These are phyloP conservation scores for Athalia circularis DNA, from an alignment of 2,888 invertebrate genomes.

Conservation along the genomic window DNA sequence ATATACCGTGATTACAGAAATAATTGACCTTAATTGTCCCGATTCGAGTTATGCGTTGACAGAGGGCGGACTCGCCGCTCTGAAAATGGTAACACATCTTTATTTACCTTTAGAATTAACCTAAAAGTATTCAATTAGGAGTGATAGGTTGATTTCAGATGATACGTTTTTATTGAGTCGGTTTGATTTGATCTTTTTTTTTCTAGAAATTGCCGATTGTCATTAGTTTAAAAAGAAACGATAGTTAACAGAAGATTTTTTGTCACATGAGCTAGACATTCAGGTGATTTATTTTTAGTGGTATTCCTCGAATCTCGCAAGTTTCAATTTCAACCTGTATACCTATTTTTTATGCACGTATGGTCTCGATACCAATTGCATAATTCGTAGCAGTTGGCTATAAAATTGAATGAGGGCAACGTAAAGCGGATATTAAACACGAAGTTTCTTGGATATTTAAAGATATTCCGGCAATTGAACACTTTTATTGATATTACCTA, in stretches of 20 bases:
- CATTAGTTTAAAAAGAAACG: background rate
- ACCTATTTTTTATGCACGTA: too few relatives aligned
- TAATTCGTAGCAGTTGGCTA: background rate
- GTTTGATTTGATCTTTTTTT: too few relatives aligned
- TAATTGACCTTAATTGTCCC: conserved; percentile 29
- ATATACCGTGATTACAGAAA: conserved; percentile 26
- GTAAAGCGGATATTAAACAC: background rate
- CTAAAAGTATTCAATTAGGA: background rate
- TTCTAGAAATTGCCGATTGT: too few relatives aligned
- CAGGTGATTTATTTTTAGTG: too few relatives aligned
- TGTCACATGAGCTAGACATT: too few relatives aligned
- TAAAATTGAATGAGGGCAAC: too few relatives aligned
- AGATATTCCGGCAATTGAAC: background rate
- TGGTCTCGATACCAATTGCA: background rate
- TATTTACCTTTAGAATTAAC: background rate
- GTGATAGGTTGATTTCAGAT: background rate
- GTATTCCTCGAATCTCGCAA: too few relatives aligned
- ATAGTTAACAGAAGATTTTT: background rate
- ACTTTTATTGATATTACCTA: too few relatives aligned
- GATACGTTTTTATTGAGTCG: background rate
- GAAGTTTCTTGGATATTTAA: background rate
- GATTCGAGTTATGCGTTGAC: conserved; percentile 12
- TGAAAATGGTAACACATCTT: conserved; percentile 32
- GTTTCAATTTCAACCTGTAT: too few relatives aligned
- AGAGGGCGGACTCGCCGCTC: background rate